Conservation (phyloP, 2,888 invertebrate species). For the Tigriopus californicus region DNA sequence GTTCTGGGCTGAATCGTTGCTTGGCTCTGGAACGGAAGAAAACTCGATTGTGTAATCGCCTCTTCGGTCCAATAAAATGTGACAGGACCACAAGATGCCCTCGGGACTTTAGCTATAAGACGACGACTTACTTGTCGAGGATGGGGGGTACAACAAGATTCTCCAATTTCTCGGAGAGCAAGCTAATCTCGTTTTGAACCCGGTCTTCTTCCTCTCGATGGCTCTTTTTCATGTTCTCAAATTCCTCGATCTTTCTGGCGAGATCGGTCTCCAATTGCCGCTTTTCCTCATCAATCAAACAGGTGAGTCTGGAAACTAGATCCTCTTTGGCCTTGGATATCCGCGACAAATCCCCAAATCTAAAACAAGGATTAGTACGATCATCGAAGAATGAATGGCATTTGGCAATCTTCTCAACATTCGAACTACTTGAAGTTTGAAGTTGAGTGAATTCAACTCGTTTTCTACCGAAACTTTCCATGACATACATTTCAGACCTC, state of each 20-base stretch:
- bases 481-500: too few species aligned
- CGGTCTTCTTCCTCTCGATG: conserved; percentile 2
- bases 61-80: not conserved
- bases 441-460: too few species aligned
- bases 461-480: too few species aligned
- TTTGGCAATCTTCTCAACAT: too few species aligned
- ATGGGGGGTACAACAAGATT: conserved; percentile 1
- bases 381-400: too few species aligned
- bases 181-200: not conserved
- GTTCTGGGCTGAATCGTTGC: not conserved
- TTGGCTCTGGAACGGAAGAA: not conserved
- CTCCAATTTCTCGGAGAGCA: conserved; percentile 4
- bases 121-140: not conserved
- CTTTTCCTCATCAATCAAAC: conserved; percentile 3
- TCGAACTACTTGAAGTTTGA: too few species aligned
- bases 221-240: not conserved
- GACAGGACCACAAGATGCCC: not conserved
- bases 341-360: conserved; percentile 2
- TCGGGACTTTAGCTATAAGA: not conserved
- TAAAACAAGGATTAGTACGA: not conserved
- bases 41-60: not conserved
- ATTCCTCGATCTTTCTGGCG: conserved; percentile 1
- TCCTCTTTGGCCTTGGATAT: conserved; percentile 6
- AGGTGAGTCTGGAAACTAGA: not conserved
- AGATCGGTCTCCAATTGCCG: conserved; percentile 3